A percentile compares a stretch with the other conserved stretches of the same genome.
These are phyloP conservation scores for Pomacea canaliculata DNA, from an alignment of 2,888 invertebrate genomes.

Conservation along the genomic window DNA sequence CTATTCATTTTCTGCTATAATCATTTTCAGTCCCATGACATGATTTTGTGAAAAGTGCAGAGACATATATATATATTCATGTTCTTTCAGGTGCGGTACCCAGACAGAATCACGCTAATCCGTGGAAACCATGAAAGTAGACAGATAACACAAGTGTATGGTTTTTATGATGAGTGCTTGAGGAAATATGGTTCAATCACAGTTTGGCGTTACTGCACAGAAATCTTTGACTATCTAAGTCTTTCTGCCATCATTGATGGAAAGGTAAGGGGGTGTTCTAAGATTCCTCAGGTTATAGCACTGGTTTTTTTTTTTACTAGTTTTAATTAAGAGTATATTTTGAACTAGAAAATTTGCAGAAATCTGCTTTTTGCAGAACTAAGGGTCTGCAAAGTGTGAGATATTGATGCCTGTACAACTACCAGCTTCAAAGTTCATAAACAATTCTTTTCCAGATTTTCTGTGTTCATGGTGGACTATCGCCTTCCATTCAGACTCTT, in stretches of 20 bases:
- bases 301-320: too few relatives aligned
- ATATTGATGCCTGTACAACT: too few relatives aligned
- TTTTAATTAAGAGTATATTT: too few relatives aligned
- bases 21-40: too few relatives aligned
- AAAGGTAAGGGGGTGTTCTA: constrained; percentile 73
- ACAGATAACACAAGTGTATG: constrained; percentile 99
- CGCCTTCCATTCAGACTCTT: constrained; percentile 97
- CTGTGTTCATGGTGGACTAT: constrained; percentile 98
- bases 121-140: constrained; percentile 98
- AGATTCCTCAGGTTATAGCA: neutral
- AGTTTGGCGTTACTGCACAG: constrained; percentile 99
- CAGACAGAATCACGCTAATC: constrained; percentile 97
- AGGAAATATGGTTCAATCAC: constrained; percentile 98
- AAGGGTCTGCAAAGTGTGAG: too few relatives aligned
- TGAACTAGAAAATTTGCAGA: too few relatives aligned
- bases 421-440: too few relatives aligned
- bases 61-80: neutral
- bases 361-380: too few relatives aligned
- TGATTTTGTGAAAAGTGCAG: too few relatives aligned
- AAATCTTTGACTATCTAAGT: constrained; percentile 97
- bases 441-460: constrained; percentile 79
- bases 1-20: too few relatives aligned
- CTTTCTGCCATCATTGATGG: constrained; percentile 97
- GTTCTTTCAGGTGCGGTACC: constrained; percentile 87
- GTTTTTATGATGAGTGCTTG: constrained; percentile 99